Evolutionary conservation across 2,888 invertebrate genomes (phyloP).

Genomic region (Yponomeuta plumbellus): DNA sequence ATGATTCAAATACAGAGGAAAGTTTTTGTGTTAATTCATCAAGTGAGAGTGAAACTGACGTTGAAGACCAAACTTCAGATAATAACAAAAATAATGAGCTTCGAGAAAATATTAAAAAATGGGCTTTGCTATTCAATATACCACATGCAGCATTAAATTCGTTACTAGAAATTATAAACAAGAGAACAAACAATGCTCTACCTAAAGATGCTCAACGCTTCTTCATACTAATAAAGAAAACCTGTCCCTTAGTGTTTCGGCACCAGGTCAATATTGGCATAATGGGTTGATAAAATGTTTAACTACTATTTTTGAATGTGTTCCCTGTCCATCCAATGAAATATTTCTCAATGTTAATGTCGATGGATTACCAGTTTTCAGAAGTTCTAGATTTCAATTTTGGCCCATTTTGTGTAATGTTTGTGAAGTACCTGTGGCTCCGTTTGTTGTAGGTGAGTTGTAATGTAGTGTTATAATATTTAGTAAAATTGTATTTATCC

Average conservation of each 20-base stretch:
- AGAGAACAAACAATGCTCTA: not conserved
- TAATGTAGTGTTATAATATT: too few species aligned
- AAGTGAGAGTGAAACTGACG: too few species aligned
- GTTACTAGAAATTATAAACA: conserved; percentile 8
- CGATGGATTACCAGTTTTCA: conserved; percentile 8
- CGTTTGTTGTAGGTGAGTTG: too few species aligned
- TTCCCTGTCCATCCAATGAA: not conserved
- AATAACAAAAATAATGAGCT: too few species aligned
- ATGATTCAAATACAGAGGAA: too few species aligned
- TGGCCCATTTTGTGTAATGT: conserved; percentile 11
- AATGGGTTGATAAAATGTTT: conserved; percentile 8
- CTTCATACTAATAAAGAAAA: conserved; percentile 10
- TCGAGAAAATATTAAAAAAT: too few species aligned
- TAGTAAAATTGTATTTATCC: too few species aligned
- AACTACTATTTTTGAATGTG: not conserved
- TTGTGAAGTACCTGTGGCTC: not conserved
- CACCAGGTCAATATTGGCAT: conserved; percentile 21
- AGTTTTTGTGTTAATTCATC: too few species aligned
- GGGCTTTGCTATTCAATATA: conserved; percentile 9
- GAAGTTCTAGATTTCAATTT: not conserved
- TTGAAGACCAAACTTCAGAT: too few species aligned
- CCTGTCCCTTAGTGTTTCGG: not conserved
- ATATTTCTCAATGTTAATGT: conserved; percentile 4
- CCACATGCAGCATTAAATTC: not conserved
- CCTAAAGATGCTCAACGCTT: conserved; percentile 12